Evolutionary conservation across 1,140 invertebrate genomes (phyloP).

Genomic region (Drosophila aff.): DNA sequence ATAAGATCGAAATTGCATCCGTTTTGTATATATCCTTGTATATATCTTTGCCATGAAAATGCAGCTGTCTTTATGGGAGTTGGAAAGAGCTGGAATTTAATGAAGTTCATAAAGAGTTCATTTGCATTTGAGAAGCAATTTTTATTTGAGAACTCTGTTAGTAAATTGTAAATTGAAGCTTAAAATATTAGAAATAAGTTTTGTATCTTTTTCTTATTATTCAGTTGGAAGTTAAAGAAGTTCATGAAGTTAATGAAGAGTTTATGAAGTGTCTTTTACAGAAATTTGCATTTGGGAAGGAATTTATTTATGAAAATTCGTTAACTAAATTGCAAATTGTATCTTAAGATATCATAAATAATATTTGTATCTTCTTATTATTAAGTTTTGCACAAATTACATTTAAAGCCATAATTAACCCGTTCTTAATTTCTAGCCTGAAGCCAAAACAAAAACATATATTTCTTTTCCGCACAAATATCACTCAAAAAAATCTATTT

Average conservation of each 20-base stretch:
- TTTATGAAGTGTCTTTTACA: no score
- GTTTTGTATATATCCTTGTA: neutral
- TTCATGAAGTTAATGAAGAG: no score
- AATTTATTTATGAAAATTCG: no score
- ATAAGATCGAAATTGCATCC: constrained; percentile 62
- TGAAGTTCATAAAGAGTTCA: neutral
- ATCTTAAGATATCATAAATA: no score
- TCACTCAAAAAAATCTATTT: neutral
- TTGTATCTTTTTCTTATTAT: no score
- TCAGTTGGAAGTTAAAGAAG: no score
- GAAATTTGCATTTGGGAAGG: no score
- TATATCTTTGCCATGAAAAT: constrained; percentile 16
- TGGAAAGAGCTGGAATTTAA: neutral
- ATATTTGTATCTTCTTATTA: no score
- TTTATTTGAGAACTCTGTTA: no score
- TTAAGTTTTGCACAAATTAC: neutral
- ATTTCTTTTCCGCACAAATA: neutral
- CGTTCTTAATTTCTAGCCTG: neutral
- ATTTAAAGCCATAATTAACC: neutral
- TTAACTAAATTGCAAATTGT: no score
- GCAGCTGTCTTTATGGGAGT: constrained; percentile 28
- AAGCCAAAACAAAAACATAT: neutral
- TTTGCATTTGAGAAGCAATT: neutral
- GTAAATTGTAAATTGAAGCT: no score
- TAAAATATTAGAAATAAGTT: neutral